Percentiles rank a stretch among this genome's conserved stretches.
phyloP scores from a whole-genome alignment of 1,140 invertebrate genomes.

The Eriocheir sinensis region DNA sequence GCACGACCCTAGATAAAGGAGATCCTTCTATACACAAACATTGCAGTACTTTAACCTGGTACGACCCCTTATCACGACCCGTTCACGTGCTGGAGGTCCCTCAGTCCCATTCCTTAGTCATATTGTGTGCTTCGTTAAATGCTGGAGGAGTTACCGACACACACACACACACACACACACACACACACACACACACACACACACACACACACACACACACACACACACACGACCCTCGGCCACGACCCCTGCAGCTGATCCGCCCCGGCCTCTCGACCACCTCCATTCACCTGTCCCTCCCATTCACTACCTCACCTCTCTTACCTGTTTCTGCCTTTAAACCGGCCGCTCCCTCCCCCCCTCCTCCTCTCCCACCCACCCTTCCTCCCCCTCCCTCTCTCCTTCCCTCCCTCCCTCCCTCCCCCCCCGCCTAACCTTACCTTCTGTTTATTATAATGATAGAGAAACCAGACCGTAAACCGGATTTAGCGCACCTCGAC shows the following conservation, averaged over 20 bases:
- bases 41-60: too few species aligned
- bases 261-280: not conserved
- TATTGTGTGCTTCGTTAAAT: too few species aligned
- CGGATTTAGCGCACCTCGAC: not conserved
- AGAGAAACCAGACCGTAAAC: not conserved
- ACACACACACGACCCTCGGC: not conserved
- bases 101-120: too few species aligned
- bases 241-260: not conserved
- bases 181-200: too few species aligned
- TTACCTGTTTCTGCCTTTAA: constrained; percentile 24
- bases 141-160: too few species aligned
- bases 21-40: too few species aligned
- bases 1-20: not conserved
- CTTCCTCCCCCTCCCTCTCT: not conserved
- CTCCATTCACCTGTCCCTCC: not conserved
- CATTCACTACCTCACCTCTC: not conserved
- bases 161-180: too few species aligned
- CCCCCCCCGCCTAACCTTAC: not conserved
- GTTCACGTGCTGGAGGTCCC: too few species aligned
- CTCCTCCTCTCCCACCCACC: not conserved
- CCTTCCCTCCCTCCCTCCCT: not conserved
- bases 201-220: too few species aligned
- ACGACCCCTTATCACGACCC: too few species aligned
- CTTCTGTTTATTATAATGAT: not conserved
- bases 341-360: not conserved